Evolutionary conservation across 2,888 invertebrate species (phyloP), one percentile per base, ranked within the genome.

Genomic region (Chrysomela aeneicollis): DNA sequence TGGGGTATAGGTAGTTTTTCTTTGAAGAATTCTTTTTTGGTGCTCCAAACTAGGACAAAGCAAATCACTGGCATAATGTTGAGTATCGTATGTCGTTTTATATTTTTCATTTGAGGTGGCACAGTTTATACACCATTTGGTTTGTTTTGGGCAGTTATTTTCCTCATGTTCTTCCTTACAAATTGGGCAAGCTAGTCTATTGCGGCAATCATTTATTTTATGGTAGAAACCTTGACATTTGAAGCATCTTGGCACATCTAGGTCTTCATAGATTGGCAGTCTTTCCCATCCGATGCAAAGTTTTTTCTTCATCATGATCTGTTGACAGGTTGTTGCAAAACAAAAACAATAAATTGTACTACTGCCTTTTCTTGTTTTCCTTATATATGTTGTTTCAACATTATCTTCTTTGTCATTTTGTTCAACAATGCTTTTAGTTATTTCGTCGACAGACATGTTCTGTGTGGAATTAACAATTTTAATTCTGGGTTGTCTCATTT

Each of bases 81-180:
- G 22, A 51, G 51, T 51, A 21, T 21, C 19, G 22, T 51, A 51
- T 51, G 35, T 35, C 6, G 35, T 35, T 47, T 47, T 47, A 17
- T 47, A 47, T 12, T 47, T 47, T 47, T 47, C 19, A 17, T 47
- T 47, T 47, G 47, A 47, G 9, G 12, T 35, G 35, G 8, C 26
- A 35, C 35, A 35, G 35, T 35, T 35, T 35, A 35, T 51, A 51
- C 35, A 54, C 9, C 30, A 54, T 32, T 52, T 52, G 4, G 22
- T 52, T 22, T 26, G 52, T 52, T 52, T 52, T 52, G 52, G 52
- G 52, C 52, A 52, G 52, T 52, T 52, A 15, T 15, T 52, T 52
- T 52, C 50, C 15, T 50, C 50, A 50, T 50, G 50, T 51, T 51
- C 22, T 21, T 51, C 51, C 22, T 51, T 51, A 51, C 51, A 51